These are phyloP conservation scores for Hippoglossus stenolepis DNA, from an alignment of 2,113 vertebrate genomes.

Conservation along the genomic window DNA sequence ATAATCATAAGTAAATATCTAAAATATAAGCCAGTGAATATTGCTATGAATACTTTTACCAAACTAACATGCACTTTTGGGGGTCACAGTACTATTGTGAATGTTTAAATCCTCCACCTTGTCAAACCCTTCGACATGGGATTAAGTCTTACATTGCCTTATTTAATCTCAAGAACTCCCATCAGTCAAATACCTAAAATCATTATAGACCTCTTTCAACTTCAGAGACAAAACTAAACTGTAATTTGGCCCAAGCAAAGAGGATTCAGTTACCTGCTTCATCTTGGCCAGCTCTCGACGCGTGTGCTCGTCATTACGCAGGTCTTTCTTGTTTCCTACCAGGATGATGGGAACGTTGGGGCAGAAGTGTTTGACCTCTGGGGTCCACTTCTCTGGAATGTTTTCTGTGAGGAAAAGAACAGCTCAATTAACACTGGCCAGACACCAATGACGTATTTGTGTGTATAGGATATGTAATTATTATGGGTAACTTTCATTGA, in stretches of 20 bases:
- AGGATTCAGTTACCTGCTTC: slow-evolving; percentile 89
- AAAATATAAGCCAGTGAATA: too few species aligned
- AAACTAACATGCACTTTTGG: too few species aligned
- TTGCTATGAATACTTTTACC: too few species aligned
- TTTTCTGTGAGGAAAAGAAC: slow-evolving; percentile 87
- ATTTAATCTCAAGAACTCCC: background rate
- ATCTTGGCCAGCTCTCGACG: slow-evolving; percentile 98
- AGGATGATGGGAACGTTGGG: slow-evolving; percentile 99
- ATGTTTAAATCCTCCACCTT: too few species aligned
- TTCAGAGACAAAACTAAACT: background rate
- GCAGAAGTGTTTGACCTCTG: slow-evolving; percentile 99
- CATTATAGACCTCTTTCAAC: background rate
- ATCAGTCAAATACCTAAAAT: background rate
- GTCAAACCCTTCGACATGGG: too few species aligned
- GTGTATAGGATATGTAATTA: background rate
- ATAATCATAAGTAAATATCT: too few species aligned
- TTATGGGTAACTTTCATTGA: too few species aligned
- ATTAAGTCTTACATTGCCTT: background rate
- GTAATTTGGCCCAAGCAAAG: background rate
- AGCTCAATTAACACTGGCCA: background rate
- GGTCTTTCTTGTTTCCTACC: slow-evolving; percentile 99
- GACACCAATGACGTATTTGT: background rate
- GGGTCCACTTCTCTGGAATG: slow-evolving; percentile 99
- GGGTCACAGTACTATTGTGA: background rate
- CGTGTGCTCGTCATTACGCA: slow-evolving; percentile 98